Evolutionary conservation across 2,113 vertebrate species (phyloP).

Genomic region (Rhynchopsitta pachyrhyncha): DNA sequence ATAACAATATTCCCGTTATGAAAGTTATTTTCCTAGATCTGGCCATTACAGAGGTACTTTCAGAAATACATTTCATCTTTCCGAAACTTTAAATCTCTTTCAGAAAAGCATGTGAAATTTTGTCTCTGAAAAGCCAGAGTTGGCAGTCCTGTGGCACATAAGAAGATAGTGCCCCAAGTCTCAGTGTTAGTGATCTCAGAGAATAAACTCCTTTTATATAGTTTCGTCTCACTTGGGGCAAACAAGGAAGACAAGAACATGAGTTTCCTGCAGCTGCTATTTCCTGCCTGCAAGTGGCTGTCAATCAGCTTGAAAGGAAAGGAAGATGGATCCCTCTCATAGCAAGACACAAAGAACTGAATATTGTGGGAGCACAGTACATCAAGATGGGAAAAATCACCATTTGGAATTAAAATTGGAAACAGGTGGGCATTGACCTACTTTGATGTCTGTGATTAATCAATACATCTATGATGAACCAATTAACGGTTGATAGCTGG

Average conservation of each 20-base stretch:
- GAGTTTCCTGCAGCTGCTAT: not conserved
- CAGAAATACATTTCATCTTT: not conserved
- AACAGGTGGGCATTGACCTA: not conserved
- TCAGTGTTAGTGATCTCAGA: not conserved
- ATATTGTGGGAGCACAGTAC: not conserved
- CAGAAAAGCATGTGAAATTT: not conserved
- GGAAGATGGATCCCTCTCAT: not conserved
- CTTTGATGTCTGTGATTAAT: not conserved
- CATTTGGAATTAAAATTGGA: not conserved
- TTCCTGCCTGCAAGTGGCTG: slow-evolving; percentile 14
- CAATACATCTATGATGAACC: not conserved
- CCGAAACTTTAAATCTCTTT: not conserved
- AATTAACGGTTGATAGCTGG: not conserved
- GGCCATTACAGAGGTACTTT: not conserved
- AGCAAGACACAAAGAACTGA: not conserved
- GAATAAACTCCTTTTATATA: slow-evolving; percentile 6
- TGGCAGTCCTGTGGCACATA: not conserved
- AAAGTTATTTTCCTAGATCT: not conserved
- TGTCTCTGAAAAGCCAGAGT: not conserved
- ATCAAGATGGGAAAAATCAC: not conserved
- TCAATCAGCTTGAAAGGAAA: slow-evolving; percentile 36
- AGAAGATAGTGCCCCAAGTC: not conserved
- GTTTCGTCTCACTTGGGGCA: slow-evolving; percentile 28
- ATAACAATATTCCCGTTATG: not conserved
- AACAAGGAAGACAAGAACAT: not conserved